Evolutionary conservation across 2,113 vertebrate genomes (phyloP), one percentile per base, ranked within the genome.

Genomic region (Accipiter cooperii): DNA sequence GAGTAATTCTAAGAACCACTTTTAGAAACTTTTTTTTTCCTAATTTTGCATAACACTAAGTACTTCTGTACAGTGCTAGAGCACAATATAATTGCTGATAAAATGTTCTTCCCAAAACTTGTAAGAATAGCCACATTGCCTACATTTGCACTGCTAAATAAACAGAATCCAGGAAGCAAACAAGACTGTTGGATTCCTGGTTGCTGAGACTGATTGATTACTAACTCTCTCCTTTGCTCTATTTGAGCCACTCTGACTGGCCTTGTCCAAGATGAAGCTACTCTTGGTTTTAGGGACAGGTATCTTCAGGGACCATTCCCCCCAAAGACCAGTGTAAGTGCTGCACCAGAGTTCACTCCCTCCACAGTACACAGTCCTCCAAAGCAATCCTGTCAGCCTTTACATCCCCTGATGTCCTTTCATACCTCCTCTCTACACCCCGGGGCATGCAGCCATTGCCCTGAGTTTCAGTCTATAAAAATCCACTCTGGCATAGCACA

Each of bases 381-480:
- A 80, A 38, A 3, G 0, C 34, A 76, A 13, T 21, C 21, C 36
- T 25, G 0, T 14, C 26, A 40, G 24, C 6, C 14, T 80, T 85
- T 86, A 55, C 33, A 58, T 33, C 49, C 24, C 29, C 7, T 80
- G 18, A 12, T 46, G 14, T 8, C 25, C 17, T 75, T 49, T 38
- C 13, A 19, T 24, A 33, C 10, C 4, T 84, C 12, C 13, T 74
- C 77, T 84, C n/a, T 66, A 5, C 17, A 21, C 5, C 2, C 9
- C 0, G 2, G n/a, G 24, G 3, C 38, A 63, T 7, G 21, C 9
- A 66, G n/a, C 15, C 34, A 28, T 55, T 79, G 33, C 22, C 1
- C 5, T 36, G 49, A 77, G 42, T 65, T 84, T 89, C 47, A 66
- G 64, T 25, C 55, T 58, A 15, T 46, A 77, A 92, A 74, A 81